phyloP scores from a whole-genome alignment of 2,113 vertebrate genomes.

The Geothlypis trichas region DNA sequence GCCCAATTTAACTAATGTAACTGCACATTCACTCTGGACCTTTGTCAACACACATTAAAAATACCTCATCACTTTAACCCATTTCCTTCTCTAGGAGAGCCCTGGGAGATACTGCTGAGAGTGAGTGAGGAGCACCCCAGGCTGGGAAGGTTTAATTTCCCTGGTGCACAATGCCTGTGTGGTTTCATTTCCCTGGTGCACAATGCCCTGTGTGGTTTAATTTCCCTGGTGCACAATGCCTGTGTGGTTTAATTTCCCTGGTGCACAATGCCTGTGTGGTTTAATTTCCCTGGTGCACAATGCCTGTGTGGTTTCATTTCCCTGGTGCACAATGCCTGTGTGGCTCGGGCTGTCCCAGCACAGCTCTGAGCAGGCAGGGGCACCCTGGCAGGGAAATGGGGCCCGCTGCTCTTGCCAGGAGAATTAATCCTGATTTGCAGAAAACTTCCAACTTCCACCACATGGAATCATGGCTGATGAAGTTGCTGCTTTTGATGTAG shows the following conservation, averaged over 20 bases:
- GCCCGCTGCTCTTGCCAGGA: background rate
- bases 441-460: background rate
- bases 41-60: constrained; percentile 68
- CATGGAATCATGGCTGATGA: background rate
- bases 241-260: too few species aligned
- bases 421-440: background rate
- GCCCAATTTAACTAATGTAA: background rate
- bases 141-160: background rate
- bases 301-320: too few species aligned
- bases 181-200: background rate
- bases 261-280: too few species aligned
- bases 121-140: background rate
- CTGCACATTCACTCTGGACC: constrained; percentile 7
- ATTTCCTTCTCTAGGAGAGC: constrained; percentile 19
- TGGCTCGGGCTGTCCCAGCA: background rate
- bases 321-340: too few species aligned
- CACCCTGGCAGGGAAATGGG: background rate
- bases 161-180: too few species aligned
- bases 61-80: constrained; percentile 54
- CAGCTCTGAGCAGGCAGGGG: background rate
- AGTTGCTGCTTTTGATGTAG: background rate
- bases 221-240: too few species aligned
- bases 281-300: too few species aligned
- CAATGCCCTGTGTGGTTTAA: background rate
- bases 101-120: background rate